Evolutionary conservation across 2,797 vertebrate species (phyloP).

Genomic region (Pangasius larnaudii): DNA sequence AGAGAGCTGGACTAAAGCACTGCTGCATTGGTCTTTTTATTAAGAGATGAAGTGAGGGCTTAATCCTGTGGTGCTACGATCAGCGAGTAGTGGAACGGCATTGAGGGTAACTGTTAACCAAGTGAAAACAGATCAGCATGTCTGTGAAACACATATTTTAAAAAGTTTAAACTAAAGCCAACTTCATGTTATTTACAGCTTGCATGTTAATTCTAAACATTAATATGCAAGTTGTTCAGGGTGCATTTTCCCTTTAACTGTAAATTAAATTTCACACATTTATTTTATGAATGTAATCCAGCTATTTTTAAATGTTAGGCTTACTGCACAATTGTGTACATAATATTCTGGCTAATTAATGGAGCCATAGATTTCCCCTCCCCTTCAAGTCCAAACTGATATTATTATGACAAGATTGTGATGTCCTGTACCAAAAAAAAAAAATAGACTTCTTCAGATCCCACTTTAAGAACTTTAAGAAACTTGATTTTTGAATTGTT

Average conservation of each 20-base stretch:
- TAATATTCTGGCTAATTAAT: not conserved
- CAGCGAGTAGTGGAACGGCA: not conserved
- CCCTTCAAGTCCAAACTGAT: too few species aligned
- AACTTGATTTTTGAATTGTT: too few species aligned
- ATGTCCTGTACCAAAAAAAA: not conserved
- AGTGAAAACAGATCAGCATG: not conserved
- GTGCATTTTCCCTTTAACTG: not conserved
- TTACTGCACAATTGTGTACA: not conserved
- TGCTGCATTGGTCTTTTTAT: not conserved
- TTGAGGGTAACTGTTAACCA: not conserved
- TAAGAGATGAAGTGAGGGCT: not conserved
- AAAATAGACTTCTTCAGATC: too few species aligned
- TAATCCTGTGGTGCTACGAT: not conserved
- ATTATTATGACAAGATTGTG: not conserved
- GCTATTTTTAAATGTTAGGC: not conserved
- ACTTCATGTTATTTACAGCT: not conserved
- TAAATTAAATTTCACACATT: not conserved
- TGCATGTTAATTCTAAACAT: too few species aligned
- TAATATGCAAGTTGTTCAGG: not conserved
- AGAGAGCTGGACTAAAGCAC: not conserved
- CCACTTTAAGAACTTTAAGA: too few species aligned
- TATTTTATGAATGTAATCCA: not conserved
- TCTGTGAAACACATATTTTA: too few species aligned
- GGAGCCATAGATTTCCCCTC: not conserved
- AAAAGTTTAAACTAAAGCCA: too few species aligned